Base-by-base conservation (phyloP, 2,113 vertebrate species). In the Chaetura pelagica region DNA sequence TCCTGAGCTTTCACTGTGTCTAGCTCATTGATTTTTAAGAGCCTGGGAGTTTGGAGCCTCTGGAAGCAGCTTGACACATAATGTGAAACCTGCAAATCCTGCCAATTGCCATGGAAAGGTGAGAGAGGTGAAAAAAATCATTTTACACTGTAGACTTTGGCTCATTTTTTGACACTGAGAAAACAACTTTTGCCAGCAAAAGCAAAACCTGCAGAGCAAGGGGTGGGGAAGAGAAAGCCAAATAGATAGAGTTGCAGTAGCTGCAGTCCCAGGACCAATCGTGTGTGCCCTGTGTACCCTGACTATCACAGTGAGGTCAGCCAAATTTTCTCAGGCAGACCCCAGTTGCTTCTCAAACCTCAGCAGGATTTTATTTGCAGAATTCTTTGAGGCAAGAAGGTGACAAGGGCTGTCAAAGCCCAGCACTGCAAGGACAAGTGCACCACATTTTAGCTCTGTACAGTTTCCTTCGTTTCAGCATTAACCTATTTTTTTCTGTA, bases 21-120 rank as follows among this genome's bases (percentile, higher is more conserved):
- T 95, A 94, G 90, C 82, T 94, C 96, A 97, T 97, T 96, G 97
- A 97, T 97, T 97, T 97, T 96, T 97, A 96, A 93, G 95, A 95
- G 78, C 85, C 63, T 80, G 86, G 92, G 96, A 94, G 84, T 93
- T 95, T 46, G 94, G 96, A 95, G 81, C 79, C 95, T 94, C 88
- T 95, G 92, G 95, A 94, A 97, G 93, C 91, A 92, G 89, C 96
- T 96, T 96, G 97, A 96, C 95, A 90, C 17, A 40, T 88, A 93
- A 95, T 67, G 86, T 90, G 81, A 96, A 96, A 93, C 94, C 91
- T 93, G 94, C 89, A 93, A 84, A 88, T 97, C 96, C 94, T 97
- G 95, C 97, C 96, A 96, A 95, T 96, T 94, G 95, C 94, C 84
- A 86, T 4, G 3, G 91, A 96, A 97, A 97, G 97, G 97, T 97